phyloP scores from a whole-genome alignment of 1,140 invertebrate genomes.

The Heliconius hermathena region DNA sequence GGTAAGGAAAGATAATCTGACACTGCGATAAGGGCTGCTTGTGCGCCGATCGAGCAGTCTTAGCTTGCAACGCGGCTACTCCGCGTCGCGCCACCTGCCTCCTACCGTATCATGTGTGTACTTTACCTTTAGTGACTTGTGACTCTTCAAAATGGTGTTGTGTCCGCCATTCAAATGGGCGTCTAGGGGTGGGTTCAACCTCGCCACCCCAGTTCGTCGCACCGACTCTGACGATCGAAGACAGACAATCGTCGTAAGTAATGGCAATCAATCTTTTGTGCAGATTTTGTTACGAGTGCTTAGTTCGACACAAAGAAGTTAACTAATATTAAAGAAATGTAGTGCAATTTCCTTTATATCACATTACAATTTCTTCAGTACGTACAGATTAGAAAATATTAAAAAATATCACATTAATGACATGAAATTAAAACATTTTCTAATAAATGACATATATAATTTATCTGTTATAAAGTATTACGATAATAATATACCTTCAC shows the following conservation, averaged over 20 bases:
- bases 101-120: constrained; percentile 29
- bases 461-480: not conserved
- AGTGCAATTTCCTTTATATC: not conserved
- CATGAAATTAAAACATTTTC: constrained; percentile 6
- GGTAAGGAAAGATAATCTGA: constrained; percentile 73
- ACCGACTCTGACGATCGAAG: constrained; percentile 42
- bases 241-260: constrained; percentile 67
- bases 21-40: constrained; percentile 66
- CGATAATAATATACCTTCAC: constrained; percentile 15
- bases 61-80: constrained; percentile 44
- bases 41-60: constrained; percentile 58
- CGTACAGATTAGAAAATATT: too few relatives aligned
- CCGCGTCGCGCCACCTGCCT: constrained; percentile 23
- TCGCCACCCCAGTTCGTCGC: constrained; percentile 45
- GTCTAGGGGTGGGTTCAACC: constrained; percentile 65
- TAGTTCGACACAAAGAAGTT: not conserved
- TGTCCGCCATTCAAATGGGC: constrained; percentile 75
- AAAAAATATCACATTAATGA: not conserved
- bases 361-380: too few relatives aligned
- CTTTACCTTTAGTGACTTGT: not conserved
- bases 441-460: not conserved
- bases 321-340: not conserved
- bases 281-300: not conserved
- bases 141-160: constrained; percentile 65
- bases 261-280: not conserved